A percentile compares a stretch with the other conserved stretches of the same genome.
Evolutionary conservation across 1,140 invertebrate species (phyloP).

Genomic region (Dufourea novaeangliae): DNA sequence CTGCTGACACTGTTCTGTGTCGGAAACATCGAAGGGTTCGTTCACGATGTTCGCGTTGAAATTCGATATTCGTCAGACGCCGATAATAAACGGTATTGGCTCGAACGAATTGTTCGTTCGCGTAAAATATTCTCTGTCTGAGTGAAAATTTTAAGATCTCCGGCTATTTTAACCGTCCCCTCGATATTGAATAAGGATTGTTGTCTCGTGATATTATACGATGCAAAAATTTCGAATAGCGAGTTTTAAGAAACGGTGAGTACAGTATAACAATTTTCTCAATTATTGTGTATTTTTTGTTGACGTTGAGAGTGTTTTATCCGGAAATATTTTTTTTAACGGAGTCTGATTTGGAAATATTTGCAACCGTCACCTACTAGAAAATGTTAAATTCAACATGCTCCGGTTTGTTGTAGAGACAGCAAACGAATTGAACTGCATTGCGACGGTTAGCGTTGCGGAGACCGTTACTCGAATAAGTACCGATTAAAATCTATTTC

Average conservation of each 20-base stretch:
- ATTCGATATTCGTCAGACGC: neutral
- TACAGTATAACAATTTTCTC: neutral
- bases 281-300: neutral
- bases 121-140: no score
- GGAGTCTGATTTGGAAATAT: neutral
- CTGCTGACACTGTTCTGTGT: neutral
- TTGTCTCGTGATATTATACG: neutral
- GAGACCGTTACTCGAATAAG: neutral
- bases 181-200: neutral
- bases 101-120: neutral
- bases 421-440: slow-evolving; percentile 28
- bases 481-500: neutral
- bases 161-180: neutral
- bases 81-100: neutral
- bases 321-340: neutral
- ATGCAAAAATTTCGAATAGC: slow-evolving; percentile 36
- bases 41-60: neutral
- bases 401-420: neutral
- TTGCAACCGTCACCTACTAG: neutral
- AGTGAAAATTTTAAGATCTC: neutral
- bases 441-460: slow-evolving; percentile 21
- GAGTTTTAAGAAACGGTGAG: slow-evolving; percentile 22
- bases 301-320: neutral
- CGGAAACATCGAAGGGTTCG: neutral
- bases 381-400: neutral